Base-by-base conservation (phyloP, 2,888 invertebrate species). In the Liopterus haemorrhoidalis region DNA sequence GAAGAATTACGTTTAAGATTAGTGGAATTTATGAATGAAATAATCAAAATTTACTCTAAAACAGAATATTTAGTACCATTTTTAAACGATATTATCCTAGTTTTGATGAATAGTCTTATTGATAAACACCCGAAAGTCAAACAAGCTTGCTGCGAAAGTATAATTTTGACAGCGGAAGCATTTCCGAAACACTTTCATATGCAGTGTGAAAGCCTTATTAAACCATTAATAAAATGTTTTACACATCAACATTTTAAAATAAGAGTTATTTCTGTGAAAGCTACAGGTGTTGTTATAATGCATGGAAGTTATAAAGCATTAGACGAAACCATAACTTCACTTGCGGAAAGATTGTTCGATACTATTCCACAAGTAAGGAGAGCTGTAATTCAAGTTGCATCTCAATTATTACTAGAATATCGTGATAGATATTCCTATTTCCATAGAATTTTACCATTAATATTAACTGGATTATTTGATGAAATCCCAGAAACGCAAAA, bases 351-450 rank as follows among this genome's bases (percentile, higher is more conserved):
- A 54, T 66, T 93, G 3, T 93, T 94, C 73, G 94, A 95, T 70
- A 80, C 83, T 56, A 82, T 83, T 59, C 79, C 82, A 0, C 69
- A 75, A 45, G 93, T 94, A 0, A 75, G 95, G 32, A 68, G 74
- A 58, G 84, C 86, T 54, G 85, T 91, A 3, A 81, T 84, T 0
- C 68, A 78, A 56, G 82, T 87, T 55, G 82, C 88, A 1, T 85
- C 87, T 2, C 70, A 74, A 31, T 87, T 91, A 87, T 71, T 92
- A 63, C 62, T 86, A 18, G 75, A 79, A 41, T 77, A 92, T 44
- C 74, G 74, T 39, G 93, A 95, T 64, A 72, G 94, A 54, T 95
- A 95, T 63, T 93, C 93, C 0, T 92, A 81, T 68, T 92, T 89
- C 72, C 81, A 85, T 62, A 82, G 84, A 54, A 75, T 94, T 57